Percentiles rank a stretch among this genome's conserved stretches.
Conservation (phyloP, 2,113 vertebrate species). For the Phalacrocorax carbo region DNA sequence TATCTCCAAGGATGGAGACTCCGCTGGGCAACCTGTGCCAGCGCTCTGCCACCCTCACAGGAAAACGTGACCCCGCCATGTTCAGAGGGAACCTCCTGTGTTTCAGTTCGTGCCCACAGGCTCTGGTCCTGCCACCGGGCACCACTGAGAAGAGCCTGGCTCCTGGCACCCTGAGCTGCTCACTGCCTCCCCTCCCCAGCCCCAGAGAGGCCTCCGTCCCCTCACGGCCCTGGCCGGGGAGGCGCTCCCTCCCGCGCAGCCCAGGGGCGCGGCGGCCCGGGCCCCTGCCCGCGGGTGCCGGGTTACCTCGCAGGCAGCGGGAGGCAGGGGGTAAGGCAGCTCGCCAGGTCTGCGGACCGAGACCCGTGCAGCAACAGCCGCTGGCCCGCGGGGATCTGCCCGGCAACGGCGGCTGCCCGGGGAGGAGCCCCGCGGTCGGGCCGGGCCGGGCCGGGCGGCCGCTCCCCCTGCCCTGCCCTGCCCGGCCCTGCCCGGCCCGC, state of each 20-base stretch:
- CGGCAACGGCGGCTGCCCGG: too few relatives aligned
- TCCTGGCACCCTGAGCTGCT: background rate
- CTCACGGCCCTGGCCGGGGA: background rate
- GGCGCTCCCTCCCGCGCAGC: background rate
- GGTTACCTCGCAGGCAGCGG: background rate
- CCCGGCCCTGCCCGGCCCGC: too few relatives aligned
- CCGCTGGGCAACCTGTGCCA: background rate
- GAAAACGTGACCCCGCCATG: background rate
- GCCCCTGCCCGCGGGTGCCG: too few relatives aligned
- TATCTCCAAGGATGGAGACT: background rate
- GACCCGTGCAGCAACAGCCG: too few relatives aligned
- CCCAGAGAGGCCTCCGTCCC: background rate
- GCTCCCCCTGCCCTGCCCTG: too few relatives aligned
- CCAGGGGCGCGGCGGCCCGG: too few relatives aligned
- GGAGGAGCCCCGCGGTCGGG: too few relatives aligned
- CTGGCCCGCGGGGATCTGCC: too few relatives aligned
- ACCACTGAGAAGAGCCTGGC: background rate
- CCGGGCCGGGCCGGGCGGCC: too few relatives aligned
- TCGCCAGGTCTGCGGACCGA: too few relatives aligned
- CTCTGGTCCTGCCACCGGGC: background rate
- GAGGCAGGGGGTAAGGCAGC: background rate
- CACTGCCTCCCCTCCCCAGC: background rate
- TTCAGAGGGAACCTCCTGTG: background rate
- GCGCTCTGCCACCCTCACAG: background rate
- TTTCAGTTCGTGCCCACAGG: accelerated